Evolutionary conservation across 1,140 invertebrate genomes (phyloP).

Genomic region (Calosoma granatense): DNA sequence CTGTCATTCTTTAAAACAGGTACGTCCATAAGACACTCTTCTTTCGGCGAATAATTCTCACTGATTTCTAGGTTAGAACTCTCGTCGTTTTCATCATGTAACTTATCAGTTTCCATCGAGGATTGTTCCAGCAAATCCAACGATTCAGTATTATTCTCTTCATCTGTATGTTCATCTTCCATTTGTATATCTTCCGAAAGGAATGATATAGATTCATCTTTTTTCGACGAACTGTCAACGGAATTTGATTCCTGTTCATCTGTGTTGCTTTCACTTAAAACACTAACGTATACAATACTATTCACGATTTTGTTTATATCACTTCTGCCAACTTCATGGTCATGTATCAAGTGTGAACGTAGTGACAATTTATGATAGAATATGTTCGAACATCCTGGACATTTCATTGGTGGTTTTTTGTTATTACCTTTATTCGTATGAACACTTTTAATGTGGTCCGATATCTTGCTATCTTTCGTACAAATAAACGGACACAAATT

Average conservation of each 20-base stretch:
- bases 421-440: conserved; percentile 25
- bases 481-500: conserved; percentile 30
- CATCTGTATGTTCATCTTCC: not conserved
- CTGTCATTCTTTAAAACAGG: conserved; percentile 18
- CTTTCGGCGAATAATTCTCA: conserved; percentile 20
- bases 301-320: conserved; percentile 17
- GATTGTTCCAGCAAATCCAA: not conserved
- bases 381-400: conserved; percentile 37
- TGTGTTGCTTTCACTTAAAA: not conserved
- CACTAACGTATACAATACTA: conserved; percentile 1
- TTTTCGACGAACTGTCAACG: not conserved
- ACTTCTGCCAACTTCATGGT: conserved; percentile 34
- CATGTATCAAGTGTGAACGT: conserved; percentile 35
- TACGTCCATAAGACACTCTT: conserved; percentile 18
- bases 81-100: not conserved
- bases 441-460: conserved; percentile 26
- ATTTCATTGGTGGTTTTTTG: conserved; percentile 26
- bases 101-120: conserved; percentile 5
- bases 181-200: not conserved
- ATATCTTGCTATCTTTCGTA: conserved; percentile 27
- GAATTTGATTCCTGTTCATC: not conserved
- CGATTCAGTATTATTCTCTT: not conserved
- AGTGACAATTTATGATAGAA: conserved; percentile 37
- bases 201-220: not conserved
- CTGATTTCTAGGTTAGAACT: not conserved